Percentiles rank a stretch among this genome's conserved stretches.
phyloP scores from a whole-genome alignment of 2,797 vertebrate genomes.

The Cyclura pinguis region DNA sequence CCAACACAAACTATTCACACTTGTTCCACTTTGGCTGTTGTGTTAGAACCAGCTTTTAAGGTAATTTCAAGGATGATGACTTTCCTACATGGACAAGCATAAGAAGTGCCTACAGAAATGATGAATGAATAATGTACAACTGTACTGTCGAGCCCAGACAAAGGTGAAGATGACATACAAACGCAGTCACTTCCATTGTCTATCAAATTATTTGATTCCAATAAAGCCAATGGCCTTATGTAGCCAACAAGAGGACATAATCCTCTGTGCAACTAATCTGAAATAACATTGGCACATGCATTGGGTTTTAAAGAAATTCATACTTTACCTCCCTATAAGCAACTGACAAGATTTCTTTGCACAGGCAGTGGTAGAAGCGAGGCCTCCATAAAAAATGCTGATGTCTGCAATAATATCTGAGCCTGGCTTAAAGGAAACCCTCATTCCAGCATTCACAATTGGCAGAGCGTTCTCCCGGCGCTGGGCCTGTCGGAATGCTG shows the following conservation, averaged over 20 bases:
- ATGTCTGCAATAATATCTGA: slow-evolving; percentile 79
- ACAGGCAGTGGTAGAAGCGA: slow-evolving; percentile 77
- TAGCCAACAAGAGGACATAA: neutral
- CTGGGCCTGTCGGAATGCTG: slow-evolving; percentile 82
- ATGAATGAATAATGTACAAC: neutral
- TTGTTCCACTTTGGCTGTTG: neutral
- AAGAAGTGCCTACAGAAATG: neutral
- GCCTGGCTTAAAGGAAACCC: slow-evolving; percentile 76
- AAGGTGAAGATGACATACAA: neutral
- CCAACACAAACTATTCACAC: neutral
- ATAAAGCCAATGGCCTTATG: neutral
- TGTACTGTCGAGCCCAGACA: too few species aligned
- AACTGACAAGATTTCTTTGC: slow-evolving; percentile 74
- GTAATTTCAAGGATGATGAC: neutral
- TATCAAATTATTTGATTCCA: neutral
- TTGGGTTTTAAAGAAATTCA: neutral
- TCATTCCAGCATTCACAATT: slow-evolving; percentile 82
- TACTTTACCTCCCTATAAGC: slow-evolving; percentile 76
- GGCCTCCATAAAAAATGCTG: slow-evolving; percentile 82
- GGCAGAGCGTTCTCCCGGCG: slow-evolving; percentile 81
- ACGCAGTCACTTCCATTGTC: neutral
- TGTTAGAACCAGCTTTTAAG: neutral
- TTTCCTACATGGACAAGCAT: neutral
- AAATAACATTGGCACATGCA: neutral
- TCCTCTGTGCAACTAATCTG: neutral